A percentile compares a stretch with the other conserved stretches of the same genome.
Evolutionary conservation across 2,888 invertebrate genomes (phyloP).

Genomic region (Orchesellides sinensis): DNA sequence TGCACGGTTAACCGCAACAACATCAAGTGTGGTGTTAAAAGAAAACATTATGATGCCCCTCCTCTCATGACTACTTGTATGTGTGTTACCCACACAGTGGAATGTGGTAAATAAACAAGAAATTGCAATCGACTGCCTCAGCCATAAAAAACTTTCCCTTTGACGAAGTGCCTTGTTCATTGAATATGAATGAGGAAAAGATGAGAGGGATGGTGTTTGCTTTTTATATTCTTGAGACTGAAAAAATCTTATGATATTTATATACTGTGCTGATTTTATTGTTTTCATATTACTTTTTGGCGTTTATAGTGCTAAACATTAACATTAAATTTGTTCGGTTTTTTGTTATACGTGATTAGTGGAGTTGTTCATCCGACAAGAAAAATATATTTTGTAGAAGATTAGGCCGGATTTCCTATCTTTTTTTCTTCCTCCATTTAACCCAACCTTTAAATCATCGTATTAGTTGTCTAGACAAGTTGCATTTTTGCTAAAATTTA

Average conservation of each 20-base stretch:
- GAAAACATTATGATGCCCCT: too few species aligned
- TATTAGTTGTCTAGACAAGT: slow-evolving; percentile 10
- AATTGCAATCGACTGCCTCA: too few species aligned
- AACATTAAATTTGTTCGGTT: background rate
- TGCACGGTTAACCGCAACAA: too few species aligned
- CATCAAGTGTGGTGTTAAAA: too few species aligned
- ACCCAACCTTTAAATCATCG: slow-evolving; percentile 7
- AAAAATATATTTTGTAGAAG: background rate
- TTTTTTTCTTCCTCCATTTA: slow-evolving; percentile 52
- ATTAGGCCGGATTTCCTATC: slow-evolving; percentile 26
- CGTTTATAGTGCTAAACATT: slow-evolving; percentile 10
- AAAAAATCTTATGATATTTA: slow-evolving; percentile 3
- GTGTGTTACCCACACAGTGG: too few species aligned
- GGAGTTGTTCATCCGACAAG: background rate
- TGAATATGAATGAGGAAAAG: too few species aligned
- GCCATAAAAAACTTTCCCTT: too few species aligned
- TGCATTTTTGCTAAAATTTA: slow-evolving; percentile 7
- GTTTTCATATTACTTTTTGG: slow-evolving; percentile 16
- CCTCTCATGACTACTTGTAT: too few species aligned
- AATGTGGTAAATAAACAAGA: too few species aligned
- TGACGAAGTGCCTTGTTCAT: too few species aligned
- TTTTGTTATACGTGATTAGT: background rate
- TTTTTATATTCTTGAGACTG: slow-evolving; percentile 28
- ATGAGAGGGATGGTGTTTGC: too few species aligned
- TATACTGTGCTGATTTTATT: background rate